Base-by-base conservation (phyloP, 2,797 vertebrate species). In the Peromyscus nudipes region DNA sequence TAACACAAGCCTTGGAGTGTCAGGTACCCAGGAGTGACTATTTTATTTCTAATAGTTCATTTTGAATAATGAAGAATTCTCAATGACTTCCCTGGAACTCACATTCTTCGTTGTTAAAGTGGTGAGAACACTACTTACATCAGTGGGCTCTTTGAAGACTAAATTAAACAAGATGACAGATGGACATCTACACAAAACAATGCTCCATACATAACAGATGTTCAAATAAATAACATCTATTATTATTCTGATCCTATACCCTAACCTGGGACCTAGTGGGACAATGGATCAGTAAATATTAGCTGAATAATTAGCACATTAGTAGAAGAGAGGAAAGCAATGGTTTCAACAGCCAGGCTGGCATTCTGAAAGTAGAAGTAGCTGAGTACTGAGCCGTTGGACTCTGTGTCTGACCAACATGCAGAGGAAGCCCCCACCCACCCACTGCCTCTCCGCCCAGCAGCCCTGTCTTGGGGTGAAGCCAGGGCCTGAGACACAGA, bases 91-190 rank as follows among this genome's bases (percentile, higher is more conserved):
- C 49, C 73, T 5, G 37, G 89, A 65, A 95, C 69, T 29, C 81
- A 64, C 25, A 84, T 81, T 29, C 71, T 91, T 92, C 76, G 31
- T 77, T 88, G 87, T 92, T 86, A 83, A 92, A 89, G 82, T 23
- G 16, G 60, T 1, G 12, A 73, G 25, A n/a, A 55, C 11, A 4
- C 37, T 12, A 27, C 71, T 62, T 52, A 76, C n/a, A 92, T 86
- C 80, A 43, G 34, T 55, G 67, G 65, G 69, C 92, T n/a, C 52
- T 79, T 62, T 43, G 84, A 92, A 87, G 81, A 97, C 81, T 55
- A 82, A 81, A 95, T 97, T 79, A 92, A 95, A 85, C 16, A 65
- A 91, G 94, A 57, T 19, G 85, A 87, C 80, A 97, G 95, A 95
- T 89, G 95, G 71, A 43, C 52, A 67, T 46, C 77, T 55, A 40